Evolutionary conservation across 2,797 vertebrate species (phyloP).

Genomic region (Mus caroli): DNA sequence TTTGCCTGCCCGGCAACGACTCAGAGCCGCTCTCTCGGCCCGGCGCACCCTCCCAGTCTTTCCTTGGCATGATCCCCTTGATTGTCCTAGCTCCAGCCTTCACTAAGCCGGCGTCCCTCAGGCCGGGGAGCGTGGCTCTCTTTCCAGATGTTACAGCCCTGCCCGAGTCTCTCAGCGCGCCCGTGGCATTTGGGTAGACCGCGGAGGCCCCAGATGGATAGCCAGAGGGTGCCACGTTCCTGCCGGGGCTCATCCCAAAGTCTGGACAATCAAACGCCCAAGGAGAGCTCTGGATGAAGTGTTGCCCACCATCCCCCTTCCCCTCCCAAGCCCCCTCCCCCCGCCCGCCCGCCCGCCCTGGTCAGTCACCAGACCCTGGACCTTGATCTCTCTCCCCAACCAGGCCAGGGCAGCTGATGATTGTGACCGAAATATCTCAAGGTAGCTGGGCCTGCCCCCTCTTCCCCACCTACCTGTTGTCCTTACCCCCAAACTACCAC

Average conservation of each 20-base stretch:
- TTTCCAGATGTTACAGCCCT: constrained; percentile 44
- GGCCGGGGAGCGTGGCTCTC: constrained; percentile 4
- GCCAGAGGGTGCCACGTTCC: constrained; percentile 39
- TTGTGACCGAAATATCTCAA: constrained; percentile 70
- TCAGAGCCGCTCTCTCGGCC: background rate
- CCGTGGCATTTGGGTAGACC: constrained; percentile 31
- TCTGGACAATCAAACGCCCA: constrained; percentile 1
- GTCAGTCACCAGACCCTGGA: constrained; percentile 63
- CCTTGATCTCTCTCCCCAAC: constrained; percentile 76
- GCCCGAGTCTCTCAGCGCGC: background rate
- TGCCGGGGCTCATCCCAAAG: constrained; percentile 42
- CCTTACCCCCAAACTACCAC: constrained; percentile 89
- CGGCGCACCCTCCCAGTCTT: background rate
- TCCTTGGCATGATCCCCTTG: constrained; percentile 19
- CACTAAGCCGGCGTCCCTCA: background rate
- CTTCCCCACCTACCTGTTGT: constrained; percentile 81
- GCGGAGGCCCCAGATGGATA: background rate
- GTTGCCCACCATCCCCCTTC: background rate
- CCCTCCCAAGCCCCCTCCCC: background rate
- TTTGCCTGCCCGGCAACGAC: background rate
- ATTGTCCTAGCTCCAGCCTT: constrained; percentile 1
- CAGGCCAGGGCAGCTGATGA: constrained; percentile 82
- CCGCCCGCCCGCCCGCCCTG: background rate
- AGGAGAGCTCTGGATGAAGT: background rate
- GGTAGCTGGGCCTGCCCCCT: constrained; percentile 73